Conservation (phyloP, 2,113 vertebrate species). For the Megaceryle torquata region DNA sequence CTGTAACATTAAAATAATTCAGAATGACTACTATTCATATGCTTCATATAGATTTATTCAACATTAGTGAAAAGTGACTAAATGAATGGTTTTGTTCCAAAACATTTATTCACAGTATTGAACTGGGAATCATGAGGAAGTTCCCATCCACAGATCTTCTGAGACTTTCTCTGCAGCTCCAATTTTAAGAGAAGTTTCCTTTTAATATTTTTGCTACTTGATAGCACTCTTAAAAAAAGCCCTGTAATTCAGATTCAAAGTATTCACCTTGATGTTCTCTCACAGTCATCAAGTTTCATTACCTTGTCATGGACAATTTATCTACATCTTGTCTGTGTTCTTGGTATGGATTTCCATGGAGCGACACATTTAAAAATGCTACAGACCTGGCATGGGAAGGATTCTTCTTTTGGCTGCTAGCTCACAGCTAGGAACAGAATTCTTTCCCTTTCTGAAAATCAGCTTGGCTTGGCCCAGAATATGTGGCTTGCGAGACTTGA, state of each 20-base stretch:
- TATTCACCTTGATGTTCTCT: not conserved
- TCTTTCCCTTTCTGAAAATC: not conserved
- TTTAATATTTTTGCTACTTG: not conserved
- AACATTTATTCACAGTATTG: not conserved
- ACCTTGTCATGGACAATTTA: not conserved
- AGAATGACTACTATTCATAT: not conserved
- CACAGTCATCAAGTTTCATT: not conserved
- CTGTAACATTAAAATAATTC: not conserved
- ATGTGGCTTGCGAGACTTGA: not conserved
- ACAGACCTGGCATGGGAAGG: rapidly evolving
- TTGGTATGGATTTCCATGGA: not conserved
- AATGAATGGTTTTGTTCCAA: not conserved
- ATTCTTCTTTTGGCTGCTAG: not conserved
- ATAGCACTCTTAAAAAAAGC: not conserved
- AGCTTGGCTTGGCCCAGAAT: not conserved
- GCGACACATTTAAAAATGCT: not conserved
- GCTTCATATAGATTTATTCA: not conserved
- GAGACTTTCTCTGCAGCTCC: not conserved
- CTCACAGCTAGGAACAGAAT: not conserved
- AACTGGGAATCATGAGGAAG: not conserved
- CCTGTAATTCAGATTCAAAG: not conserved
- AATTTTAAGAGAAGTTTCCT: not conserved
- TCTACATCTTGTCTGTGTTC: not conserved
- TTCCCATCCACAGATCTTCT: not conserved
- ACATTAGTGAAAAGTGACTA: not conserved